Evolutionary conservation across 2,797 vertebrate genomes (phyloP).

Genomic region (Ctenosaura bakeri): DNA sequence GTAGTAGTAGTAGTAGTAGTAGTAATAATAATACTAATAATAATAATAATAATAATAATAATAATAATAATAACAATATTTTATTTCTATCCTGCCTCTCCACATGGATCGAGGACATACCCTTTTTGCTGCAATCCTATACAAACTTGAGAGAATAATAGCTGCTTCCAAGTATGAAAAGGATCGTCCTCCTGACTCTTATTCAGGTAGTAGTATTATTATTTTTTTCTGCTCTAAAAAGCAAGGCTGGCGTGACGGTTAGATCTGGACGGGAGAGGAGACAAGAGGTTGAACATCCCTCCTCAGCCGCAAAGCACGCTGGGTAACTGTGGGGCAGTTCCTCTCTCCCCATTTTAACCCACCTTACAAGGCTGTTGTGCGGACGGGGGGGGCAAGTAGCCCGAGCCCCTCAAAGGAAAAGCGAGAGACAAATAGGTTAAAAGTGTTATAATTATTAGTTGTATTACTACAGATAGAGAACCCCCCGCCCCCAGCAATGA

Average conservation of each 20-base stretch:
- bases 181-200: background rate
- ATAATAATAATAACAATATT: too few species aligned
- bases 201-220: background rate
- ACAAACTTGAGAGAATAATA: background rate
- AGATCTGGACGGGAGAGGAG: background rate
- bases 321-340: background rate
- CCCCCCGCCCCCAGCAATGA: background rate
- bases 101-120: too few species aligned
- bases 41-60: too few species aligned
- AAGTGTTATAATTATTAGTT: too few species aligned
- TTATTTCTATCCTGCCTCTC: too few species aligned
- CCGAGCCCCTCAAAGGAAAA: too few species aligned
- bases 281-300: background rate
- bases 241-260: background rate
- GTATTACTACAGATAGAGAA: too few species aligned
- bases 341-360: background rate
- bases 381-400: too few species aligned
- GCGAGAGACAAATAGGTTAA: background rate
- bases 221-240: background rate
- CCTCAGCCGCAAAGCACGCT: background rate
- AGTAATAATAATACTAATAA: too few species aligned
- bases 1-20: too few species aligned
- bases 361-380: too few species aligned
- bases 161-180: background rate
- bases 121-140: background rate